Conservation (phyloP, 2,113 vertebrate genomes). For the Salvelinus sp. region DNA sequence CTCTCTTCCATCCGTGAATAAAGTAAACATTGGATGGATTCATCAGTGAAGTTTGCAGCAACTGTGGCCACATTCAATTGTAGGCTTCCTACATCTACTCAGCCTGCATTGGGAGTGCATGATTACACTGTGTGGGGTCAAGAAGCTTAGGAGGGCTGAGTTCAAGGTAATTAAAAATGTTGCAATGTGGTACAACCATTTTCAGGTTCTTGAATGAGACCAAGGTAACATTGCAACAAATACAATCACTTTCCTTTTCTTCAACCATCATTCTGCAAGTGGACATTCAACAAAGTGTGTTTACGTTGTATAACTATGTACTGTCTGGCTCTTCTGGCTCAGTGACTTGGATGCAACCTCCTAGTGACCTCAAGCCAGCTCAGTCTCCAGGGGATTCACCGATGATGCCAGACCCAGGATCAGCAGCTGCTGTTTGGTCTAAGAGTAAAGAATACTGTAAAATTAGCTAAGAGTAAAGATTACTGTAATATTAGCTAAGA, state of each 20-base stretch:
- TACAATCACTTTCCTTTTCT: not conserved
- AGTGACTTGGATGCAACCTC: no score
- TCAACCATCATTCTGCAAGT: constrained; percentile 8
- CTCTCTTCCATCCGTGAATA: constrained; percentile 9
- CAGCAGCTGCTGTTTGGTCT: constrained; percentile 62
- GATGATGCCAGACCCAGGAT: constrained; percentile 50
- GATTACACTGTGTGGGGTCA: constrained; percentile 41
- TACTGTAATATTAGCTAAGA: no score
- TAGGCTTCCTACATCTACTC: not conserved
- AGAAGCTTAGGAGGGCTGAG: constrained; percentile 57
- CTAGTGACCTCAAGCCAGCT: constrained; percentile 51
- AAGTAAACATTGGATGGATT: constrained; percentile 42
- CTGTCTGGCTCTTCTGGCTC: no score
- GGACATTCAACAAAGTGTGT: constrained; percentile 34
- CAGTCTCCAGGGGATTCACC: constrained; percentile 47
- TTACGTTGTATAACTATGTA: constrained; percentile 6
- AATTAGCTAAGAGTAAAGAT: no score
- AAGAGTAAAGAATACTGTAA: no score
- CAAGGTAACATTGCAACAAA: not conserved
- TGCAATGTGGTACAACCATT: not conserved
- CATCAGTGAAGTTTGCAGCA: constrained; percentile 40
- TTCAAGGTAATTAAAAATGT: constrained; percentile 9
- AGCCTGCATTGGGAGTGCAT: constrained; percentile 32
- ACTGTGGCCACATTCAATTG: constrained; percentile 20
- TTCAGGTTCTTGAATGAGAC: not conserved